Evolutionary conservation across 2,797 vertebrate species (phyloP).

Genomic region (Enteromius argenteus): DNA sequence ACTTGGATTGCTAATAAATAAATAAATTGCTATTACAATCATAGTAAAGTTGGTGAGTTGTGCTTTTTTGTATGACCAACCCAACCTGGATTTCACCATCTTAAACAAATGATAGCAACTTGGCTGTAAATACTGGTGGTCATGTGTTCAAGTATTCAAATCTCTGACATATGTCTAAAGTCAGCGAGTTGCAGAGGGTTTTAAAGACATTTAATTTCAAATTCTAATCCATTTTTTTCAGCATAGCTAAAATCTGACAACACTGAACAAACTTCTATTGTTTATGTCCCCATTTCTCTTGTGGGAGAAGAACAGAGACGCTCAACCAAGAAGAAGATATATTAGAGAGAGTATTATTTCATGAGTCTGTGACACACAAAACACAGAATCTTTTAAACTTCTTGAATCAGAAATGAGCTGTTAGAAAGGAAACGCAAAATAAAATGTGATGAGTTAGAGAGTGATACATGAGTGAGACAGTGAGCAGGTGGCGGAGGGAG

Average conservation of each 20-base stretch:
- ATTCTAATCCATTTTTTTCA: neutral
- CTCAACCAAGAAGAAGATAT: neutral
- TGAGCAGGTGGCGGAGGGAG: conserved; percentile 25
- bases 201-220: neutral
- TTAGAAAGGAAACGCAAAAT: neutral
- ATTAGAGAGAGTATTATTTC: conserved; percentile 1
- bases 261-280: neutral
- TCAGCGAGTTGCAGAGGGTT: neutral
- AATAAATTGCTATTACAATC: neutral
- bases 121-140: neutral
- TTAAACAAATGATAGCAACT: neutral
- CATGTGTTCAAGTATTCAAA: conserved; percentile 3
- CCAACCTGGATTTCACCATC: neutral
- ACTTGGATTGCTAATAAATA: neutral
- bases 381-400: neutral
- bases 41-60: neutral
- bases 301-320: neutral
- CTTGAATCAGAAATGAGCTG: conserved; percentile 11
- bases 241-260: neutral
- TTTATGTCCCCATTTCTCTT: conserved; percentile 5
- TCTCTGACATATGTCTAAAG: neutral
- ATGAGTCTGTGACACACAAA: neutral
- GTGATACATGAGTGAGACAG: neutral
- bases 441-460: conserved; percentile 30
- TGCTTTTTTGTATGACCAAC: neutral